Evolutionary conservation across 2,113 vertebrate species (phyloP).

Genomic region (Gymnocephalus cernua): DNA sequence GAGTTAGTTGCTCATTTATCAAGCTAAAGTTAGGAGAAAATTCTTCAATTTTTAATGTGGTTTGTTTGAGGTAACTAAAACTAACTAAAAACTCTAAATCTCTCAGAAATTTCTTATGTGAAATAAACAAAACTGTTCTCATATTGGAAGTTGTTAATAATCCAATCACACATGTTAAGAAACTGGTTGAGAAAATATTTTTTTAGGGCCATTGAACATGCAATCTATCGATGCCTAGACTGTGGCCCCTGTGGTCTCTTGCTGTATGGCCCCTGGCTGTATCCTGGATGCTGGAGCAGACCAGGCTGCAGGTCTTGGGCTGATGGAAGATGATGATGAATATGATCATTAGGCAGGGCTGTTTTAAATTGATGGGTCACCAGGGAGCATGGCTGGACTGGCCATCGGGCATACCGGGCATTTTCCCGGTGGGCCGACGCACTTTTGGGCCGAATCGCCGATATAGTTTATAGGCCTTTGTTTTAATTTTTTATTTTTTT

Average conservation of each 20-base stretch:
- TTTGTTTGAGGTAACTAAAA: not conserved
- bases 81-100: not conserved
- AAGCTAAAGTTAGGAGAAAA: no score
- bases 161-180: not conserved
- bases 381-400: no score
- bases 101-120: not conserved
- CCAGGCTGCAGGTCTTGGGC: slow-evolving; percentile 15
- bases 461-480: no score
- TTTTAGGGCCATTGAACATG: not conserved
- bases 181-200: not conserved
- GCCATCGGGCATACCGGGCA: no score
- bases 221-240: not conserved
- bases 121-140: not conserved
- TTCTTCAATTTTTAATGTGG: not conserved
- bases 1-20: not conserved
- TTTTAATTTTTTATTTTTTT: no score
- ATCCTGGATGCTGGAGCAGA: slow-evolving; percentile 7
- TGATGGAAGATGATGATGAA: slow-evolving; percentile 45
- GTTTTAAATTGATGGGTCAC: slow-evolving; percentile 61
- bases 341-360: slow-evolving; percentile 40
- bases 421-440: no score
- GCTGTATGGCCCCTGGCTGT: slow-evolving; percentile 26
- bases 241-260: slow-evolving; percentile 13
- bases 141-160: not conserved
- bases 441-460: no score